Evolutionary conservation across 2,113 vertebrate genomes (phyloP).

Genomic region (Thamnaconus septentrionalis): DNA sequence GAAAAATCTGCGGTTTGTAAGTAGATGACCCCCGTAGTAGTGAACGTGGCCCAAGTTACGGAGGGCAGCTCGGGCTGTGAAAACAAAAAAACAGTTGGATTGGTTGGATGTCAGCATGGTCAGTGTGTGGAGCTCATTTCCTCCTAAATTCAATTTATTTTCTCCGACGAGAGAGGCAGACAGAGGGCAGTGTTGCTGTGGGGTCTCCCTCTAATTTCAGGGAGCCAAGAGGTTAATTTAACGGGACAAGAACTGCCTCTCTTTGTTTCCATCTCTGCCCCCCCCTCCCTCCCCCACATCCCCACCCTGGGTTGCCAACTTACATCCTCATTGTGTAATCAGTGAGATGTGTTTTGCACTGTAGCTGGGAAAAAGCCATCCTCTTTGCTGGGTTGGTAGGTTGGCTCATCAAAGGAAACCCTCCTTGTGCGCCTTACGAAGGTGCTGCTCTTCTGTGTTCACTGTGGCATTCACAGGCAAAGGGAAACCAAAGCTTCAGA

Average conservation of each 20-base stretch:
- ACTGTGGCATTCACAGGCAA: background rate
- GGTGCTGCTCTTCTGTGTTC: background rate
- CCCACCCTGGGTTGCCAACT: constrained; percentile 23
- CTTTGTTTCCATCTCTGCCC: constrained; percentile 22
- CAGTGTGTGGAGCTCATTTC: constrained; percentile 63
- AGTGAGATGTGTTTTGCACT: too few relatives aligned
- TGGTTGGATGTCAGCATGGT: constrained; percentile 66
- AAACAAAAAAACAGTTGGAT: constrained; percentile 66
- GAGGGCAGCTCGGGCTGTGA: background rate
- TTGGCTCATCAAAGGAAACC: too few relatives aligned
- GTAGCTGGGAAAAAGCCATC: too few relatives aligned
- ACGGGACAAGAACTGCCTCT: constrained; percentile 39
- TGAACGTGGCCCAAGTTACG: too few relatives aligned
- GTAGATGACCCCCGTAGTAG: too few relatives aligned
- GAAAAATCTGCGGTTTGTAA: too few relatives aligned
- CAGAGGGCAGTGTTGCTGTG: constrained; percentile 40
- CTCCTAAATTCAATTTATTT: constrained; percentile 75
- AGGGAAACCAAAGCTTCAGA: constrained; percentile 20
- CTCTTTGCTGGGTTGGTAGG: too few relatives aligned
- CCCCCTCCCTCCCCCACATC: constrained; percentile 25
- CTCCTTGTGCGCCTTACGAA: too few relatives aligned
- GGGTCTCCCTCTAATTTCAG: constrained; percentile 56
- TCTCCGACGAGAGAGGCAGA: constrained; percentile 45
- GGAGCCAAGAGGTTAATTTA: constrained; percentile 60
- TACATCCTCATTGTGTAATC: constrained; percentile 13